Base-by-base conservation (phyloP, 2,888 invertebrate genomes). In the Phrixothrix hirtus region DNA sequence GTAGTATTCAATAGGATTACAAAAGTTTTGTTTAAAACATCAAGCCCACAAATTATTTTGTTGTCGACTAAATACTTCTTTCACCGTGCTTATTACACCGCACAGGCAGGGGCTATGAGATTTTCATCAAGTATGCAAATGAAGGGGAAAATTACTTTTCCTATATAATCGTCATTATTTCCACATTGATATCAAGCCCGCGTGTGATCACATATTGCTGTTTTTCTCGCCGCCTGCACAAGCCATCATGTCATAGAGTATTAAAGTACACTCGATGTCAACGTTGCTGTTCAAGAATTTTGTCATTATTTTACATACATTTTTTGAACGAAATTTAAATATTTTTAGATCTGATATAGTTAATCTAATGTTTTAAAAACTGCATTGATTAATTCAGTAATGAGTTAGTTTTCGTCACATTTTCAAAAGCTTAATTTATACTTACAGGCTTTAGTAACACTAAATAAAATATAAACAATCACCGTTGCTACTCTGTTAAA, bases 161-260 rank as follows among this genome's bases (percentile, higher is more conserved):
- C 76, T 73, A 75, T 77, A 75, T 75, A 75, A 75, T 76, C 74
- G 75, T 76, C 76, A 77, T 77, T 75, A 77, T 77, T 76, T 75
- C 73, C 71, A 67, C 76, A 77, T 76, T 75, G 76, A 75, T 76
- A 75, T 76, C 73, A 57, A 62, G 64, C 64, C 65, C 59, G 67
- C 65, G 66, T 67, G 69, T 65, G 72, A 73, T 70, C 70, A 71
- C 70, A 75, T 74, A 74, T 73, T 74, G 72, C 71, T 65, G 70
- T 74, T 75, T 75, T 75, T 74, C 69, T 66, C 62, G 56, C 53
- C 39, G 58, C 58, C 55, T 52, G 55, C 58, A 43, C 43, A 44
- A 42, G 51, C 55, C 55, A 58, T 58, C 55, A 58, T 49, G 55
- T 32, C 51, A 47, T 48, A 36, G 48, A 48, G 49, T 47, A 58